These are phyloP conservation scores for Bacillus rossius DNA, from an alignment of 1,140 invertebrate species.

Conservation along the genomic window DNA sequence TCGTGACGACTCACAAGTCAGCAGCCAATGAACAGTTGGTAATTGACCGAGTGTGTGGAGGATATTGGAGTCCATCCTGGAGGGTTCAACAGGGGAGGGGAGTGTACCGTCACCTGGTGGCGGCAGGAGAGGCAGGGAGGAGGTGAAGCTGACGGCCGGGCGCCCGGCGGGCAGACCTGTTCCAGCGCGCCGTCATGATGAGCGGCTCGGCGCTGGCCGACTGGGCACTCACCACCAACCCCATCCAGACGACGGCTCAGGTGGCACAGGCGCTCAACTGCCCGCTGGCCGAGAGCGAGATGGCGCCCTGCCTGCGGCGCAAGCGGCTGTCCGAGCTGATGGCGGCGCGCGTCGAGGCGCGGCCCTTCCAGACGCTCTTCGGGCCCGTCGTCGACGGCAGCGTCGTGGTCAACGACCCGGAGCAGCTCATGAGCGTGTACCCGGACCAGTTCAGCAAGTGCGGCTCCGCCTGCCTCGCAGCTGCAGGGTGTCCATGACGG, in stretches of 20 bases:
- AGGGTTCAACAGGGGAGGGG: no score
- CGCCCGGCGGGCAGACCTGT: constrained; percentile 65
- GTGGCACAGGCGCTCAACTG: constrained; percentile 78
- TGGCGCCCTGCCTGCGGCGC: constrained; percentile 57
- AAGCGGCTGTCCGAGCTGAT: constrained; percentile 63
- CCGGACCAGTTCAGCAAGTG: constrained; percentile 67
- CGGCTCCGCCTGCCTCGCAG: no score
- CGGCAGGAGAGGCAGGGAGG: no score
- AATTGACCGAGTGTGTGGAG: no score
- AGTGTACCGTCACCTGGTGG: no score
- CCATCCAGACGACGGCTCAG: constrained; percentile 70
- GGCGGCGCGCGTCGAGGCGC: constrained; percentile 53
- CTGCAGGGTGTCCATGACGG: no score
- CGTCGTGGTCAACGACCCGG: constrained; percentile 73
- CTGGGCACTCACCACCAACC: constrained; percentile 81
- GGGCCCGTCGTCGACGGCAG: constrained; percentile 79
- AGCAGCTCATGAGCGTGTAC: constrained; percentile 63
- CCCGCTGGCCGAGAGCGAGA: constrained; percentile 47
- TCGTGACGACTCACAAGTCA: no score
- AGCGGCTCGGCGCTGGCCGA: constrained; percentile 87
- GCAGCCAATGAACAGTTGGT: no score
- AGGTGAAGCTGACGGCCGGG: no score
- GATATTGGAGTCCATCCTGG: no score
- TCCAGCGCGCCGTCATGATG: constrained; percentile 90
- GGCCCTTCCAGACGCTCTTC: constrained; percentile 62